phyloP scores from a whole-genome alignment of 1,140 invertebrate species.

The Adoxophyes honmai region DNA sequence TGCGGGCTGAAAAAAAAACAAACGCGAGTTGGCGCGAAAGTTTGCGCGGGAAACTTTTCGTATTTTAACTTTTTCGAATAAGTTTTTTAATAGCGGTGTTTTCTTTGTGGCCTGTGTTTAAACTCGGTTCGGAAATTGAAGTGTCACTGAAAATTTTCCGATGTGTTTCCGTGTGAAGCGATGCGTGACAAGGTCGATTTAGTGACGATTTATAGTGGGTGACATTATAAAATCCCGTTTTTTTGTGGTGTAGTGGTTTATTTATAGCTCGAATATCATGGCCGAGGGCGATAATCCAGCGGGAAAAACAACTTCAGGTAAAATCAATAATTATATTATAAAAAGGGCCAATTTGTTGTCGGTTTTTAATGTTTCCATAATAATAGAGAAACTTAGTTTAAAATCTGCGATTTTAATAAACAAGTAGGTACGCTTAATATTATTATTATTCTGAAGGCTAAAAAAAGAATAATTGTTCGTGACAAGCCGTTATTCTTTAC shows the following conservation, averaged over 20 bases:
- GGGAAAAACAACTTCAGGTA: constrained; percentile 14
- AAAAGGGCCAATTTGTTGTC: too few relatives aligned
- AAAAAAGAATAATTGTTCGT: too few relatives aligned
- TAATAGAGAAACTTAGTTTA: too few relatives aligned
- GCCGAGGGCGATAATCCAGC: constrained; percentile 10
- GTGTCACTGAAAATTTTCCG: constrained; percentile 14
- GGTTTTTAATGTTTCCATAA: too few relatives aligned
- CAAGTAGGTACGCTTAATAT: too few relatives aligned
- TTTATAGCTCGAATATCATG: constrained; percentile 2
- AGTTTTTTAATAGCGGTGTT: neutral
- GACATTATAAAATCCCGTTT: constrained; percentile 4
- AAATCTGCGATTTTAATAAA: too few relatives aligned
- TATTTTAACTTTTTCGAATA: constrained; percentile 6
- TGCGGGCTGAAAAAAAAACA: constrained; percentile 33
- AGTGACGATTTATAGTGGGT: constrained; percentile 33
- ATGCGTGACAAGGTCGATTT: constrained; percentile 47
- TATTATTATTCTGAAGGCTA: too few relatives aligned
- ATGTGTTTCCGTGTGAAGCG: constrained; percentile 24
- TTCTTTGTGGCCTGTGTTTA: neutral
- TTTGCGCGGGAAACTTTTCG: constrained; percentile 3
- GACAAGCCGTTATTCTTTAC: too few relatives aligned
- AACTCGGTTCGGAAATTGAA: constrained; percentile 14
- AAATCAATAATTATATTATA: neutral
- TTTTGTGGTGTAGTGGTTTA: constrained; percentile 15
- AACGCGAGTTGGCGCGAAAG: constrained; percentile 42